Evolutionary conservation across 2,797 vertebrate species (phyloP).

Genomic region (Aldrovandia affinis): DNA sequence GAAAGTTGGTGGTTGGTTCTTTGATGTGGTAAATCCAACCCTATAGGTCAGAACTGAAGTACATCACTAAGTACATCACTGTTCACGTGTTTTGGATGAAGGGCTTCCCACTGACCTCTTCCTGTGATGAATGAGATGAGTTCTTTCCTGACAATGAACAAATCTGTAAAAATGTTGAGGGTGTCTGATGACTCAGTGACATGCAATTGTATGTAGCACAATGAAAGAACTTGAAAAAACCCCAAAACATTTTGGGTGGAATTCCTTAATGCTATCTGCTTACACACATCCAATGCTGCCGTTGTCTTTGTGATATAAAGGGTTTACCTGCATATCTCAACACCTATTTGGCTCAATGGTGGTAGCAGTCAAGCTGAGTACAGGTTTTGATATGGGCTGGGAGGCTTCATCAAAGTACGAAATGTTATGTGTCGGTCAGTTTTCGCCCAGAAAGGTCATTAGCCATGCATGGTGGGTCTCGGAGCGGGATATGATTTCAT

Average conservation of each 20-base stretch:
- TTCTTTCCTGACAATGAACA: neutral
- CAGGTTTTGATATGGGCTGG: neutral
- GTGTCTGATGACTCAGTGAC: too few relatives aligned
- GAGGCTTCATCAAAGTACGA: constrained; percentile 26
- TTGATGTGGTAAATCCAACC: neutral
- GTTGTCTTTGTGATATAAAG: neutral
- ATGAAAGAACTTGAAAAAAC: too few relatives aligned
- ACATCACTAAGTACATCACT: too few relatives aligned
- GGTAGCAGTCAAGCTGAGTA: neutral
- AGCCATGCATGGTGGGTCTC: constrained; percentile 50
- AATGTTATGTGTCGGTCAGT: constrained; percentile 43
- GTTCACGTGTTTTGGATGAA: neutral
- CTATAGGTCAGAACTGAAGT: too few relatives aligned
- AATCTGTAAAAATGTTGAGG: neutral
- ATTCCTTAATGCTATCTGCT: neutral
- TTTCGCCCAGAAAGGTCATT: constrained; percentile 51
- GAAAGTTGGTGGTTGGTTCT: neutral
- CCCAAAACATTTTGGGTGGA: too few relatives aligned
- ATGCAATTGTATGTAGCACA: too few relatives aligned
- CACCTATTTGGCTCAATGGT: neutral
- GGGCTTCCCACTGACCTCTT: neutral
- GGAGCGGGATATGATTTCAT: constrained; percentile 8
- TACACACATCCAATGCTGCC: neutral
- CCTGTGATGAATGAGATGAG: neutral
- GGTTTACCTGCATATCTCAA: constrained; percentile 29